Evolutionary conservation across 2,113 vertebrate genomes (phyloP), one percentile per base, ranked within the genome.

Genomic region (Elaphurus davidianus): DNA sequence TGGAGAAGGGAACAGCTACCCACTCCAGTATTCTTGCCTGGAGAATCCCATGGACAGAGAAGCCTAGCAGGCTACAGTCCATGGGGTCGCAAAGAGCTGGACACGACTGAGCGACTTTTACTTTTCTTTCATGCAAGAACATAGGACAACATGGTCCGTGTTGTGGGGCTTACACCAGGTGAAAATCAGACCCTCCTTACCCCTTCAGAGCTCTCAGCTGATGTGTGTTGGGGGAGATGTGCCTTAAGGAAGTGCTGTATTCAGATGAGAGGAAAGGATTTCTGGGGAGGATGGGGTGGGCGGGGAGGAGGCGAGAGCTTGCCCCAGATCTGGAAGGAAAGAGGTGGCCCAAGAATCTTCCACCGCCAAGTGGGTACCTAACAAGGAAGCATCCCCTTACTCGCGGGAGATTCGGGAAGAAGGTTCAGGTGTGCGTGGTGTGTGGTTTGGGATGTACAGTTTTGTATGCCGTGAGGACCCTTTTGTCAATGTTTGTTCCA

Each of bases 371-470:
- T 52, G 40, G 27, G 76, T 59, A 12, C 10, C 7, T 40, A 40
- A 45, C 74, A 54, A 59, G 47, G 40, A 28, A 25, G 6, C 57
- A 11, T 15, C 45, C 25, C 21, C n/a, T 17, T 16, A 3, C 25
- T n/a, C 55, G 28, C 11, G 52, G 30, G 45, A 57, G 54, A 21
- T 4, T 0, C 4, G 7, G 19, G 23, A 57, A 28, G 54, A n/a
- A 5, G n/a, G 33, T 84, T 43, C 7, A 0, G 9, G n/a, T 7
- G 0, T 21, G 5, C 1, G 14, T 16, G 28, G 4, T 33, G 8
- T 1, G 1, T 36, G 7, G 3, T 74, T 93, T 43, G 47, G 78
- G 28, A n/a, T 3, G 9, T n/a, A 81, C 47, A 47, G 7, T 19
- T 28, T 5, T 25, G 3, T 36, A 5, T 78, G 45, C 8, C 4